These are phyloP conservation scores for Zosterops pallidus DNA, from an alignment of 2,113 vertebrate genomes.

Conservation along the genomic window DNA sequence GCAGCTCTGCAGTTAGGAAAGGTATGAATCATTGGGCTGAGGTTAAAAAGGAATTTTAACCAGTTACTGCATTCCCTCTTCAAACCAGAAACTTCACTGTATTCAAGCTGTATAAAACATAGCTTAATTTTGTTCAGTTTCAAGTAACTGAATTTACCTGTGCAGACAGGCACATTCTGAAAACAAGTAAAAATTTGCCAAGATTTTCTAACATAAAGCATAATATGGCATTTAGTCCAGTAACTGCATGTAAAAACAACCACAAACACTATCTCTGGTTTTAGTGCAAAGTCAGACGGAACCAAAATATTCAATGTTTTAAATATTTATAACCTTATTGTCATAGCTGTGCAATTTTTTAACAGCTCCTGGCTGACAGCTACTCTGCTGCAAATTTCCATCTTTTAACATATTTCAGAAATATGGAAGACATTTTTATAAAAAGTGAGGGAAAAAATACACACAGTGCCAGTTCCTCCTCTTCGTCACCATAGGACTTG, in stretches of 20 bases:
- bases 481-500: constrained; percentile 84
- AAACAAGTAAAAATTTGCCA: background rate
- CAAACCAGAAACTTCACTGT: background rate
- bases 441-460: constrained; percentile 42
- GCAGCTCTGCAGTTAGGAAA: background rate
- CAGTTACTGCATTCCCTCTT: accelerated
- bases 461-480: constrained; percentile 90
- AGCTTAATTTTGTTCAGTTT: background rate
- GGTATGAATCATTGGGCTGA: background rate
- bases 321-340: background rate
- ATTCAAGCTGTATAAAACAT: background rate
- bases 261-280: background rate
- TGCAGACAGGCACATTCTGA: background rate
- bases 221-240: background rate
- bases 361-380: background rate
- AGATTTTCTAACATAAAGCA: background rate
- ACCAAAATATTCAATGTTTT: background rate
- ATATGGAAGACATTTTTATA: background rate
- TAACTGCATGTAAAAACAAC: background rate
- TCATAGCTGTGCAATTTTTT: background rate
- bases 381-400: background rate
- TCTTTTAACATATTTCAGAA: background rate
- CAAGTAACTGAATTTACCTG: background rate
- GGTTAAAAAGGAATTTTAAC: background rate
- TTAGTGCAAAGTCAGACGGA: background rate